These are phyloP conservation scores for Clunio marinus DNA, from an alignment of 2,888 invertebrate genomes.

Conservation along the genomic window DNA sequence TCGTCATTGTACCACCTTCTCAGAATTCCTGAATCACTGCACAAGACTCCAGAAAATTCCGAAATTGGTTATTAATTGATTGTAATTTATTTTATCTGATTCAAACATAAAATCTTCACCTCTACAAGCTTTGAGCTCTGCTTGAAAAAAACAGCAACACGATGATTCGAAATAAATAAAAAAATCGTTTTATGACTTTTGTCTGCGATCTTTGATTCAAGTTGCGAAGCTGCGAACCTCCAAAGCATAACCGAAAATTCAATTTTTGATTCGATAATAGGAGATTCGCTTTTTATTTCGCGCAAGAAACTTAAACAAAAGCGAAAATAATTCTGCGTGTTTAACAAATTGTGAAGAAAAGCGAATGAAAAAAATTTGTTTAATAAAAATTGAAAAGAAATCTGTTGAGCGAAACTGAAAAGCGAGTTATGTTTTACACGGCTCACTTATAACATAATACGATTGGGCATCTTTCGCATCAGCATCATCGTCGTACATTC, in stretches of 20 bases:
- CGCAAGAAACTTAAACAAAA: conserved; percentile 29
- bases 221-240: conserved; percentile 3
- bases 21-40: conserved; percentile 9
- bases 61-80: conserved; percentile 31
- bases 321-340: conserved; percentile 1
- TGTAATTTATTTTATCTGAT: conserved; percentile 31
- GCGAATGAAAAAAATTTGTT: too few species aligned
- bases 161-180: neutral
- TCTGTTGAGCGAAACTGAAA: too few species aligned
- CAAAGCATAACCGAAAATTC: neutral
- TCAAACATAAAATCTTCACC: neutral
- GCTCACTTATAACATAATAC: too few species aligned
- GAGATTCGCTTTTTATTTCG: conserved; percentile 24
- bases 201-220: neutral
- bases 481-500: too few species aligned
- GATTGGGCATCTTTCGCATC: too few species aligned
- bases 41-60: neutral
- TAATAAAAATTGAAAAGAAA: too few species aligned
- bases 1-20: neutral
- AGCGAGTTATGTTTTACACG: too few species aligned
- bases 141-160: neutral
- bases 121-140: neutral
- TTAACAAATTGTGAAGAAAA: neutral
- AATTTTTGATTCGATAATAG: conserved; percentile 8
- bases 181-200: conserved; percentile 7